A percentile compares a stretch with the other conserved stretches of the same genome.
phyloP scores from a whole-genome alignment of 1,140 invertebrate genomes.

The Macrosteles quadrilineatus region DNA sequence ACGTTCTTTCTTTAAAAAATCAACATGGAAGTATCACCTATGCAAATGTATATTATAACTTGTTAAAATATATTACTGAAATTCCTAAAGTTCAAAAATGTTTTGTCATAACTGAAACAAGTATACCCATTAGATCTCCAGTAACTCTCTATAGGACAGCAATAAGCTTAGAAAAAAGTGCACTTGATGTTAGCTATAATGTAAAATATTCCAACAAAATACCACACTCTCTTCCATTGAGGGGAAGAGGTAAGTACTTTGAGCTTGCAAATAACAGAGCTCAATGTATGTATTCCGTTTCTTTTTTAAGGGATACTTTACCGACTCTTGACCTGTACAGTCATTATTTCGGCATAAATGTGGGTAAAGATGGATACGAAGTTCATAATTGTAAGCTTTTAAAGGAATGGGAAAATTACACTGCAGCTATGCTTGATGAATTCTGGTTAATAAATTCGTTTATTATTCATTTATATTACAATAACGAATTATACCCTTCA shows the following conservation, averaged over 20 bases:
- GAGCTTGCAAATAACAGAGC: neutral
- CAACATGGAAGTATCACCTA: neutral
- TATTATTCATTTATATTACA: too few species aligned
- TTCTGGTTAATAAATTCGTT: neutral
- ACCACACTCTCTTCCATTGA: neutral
- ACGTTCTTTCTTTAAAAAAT: neutral
- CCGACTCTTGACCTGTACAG: neutral
- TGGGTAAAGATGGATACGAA: neutral
- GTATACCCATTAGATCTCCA: neutral
- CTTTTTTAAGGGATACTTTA: neutral
- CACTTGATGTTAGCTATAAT: conserved; percentile 11
- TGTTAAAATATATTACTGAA: neutral
- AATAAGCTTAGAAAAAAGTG: neutral
- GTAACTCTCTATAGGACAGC: neutral
- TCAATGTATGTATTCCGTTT: neutral
- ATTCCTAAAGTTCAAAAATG: neutral
- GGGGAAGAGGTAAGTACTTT: neutral
- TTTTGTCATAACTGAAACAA: conserved; percentile 10
- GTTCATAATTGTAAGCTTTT: neutral
- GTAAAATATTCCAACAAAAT: neutral
- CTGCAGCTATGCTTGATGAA: neutral
- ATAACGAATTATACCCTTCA: too few species aligned
- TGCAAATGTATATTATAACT: neutral
- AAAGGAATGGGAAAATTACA: conserved; percentile 3
- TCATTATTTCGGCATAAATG: neutral